Evolutionary conservation across 2,888 invertebrate species (phyloP).

Genomic region (Itoplectis maculator): DNA sequence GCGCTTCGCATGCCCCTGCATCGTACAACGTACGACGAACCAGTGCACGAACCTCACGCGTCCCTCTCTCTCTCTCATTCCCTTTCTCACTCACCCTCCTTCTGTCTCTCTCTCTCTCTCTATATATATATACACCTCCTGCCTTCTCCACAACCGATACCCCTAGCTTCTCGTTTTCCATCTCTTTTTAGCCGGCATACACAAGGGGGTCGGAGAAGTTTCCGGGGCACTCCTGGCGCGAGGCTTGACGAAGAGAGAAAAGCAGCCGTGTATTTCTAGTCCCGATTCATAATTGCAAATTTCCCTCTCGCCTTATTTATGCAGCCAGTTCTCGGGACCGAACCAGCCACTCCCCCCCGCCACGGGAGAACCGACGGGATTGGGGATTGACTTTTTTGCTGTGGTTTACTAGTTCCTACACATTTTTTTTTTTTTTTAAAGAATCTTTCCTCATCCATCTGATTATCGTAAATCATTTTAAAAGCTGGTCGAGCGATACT

Average conservation of each 20-base stretch:
- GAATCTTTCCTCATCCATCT: neutral
- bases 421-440: neutral
- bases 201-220: conserved; percentile 60
- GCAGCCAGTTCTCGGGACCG: conserved; percentile 77
- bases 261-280: conserved; percentile 82
- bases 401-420: neutral
- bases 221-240: conserved; percentile 24
- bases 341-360: conserved; percentile 56
- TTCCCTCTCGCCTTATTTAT: conserved; percentile 83
- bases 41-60: conserved; percentile 46
- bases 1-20: conserved; percentile 52
- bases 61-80: conserved; percentile 7
- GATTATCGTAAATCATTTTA: neutral
- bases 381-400: neutral
- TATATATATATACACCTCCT: neutral
- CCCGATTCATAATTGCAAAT: conserved; percentile 85
- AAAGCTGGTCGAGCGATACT: neutral
- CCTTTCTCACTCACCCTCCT: neutral
- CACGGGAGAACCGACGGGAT: conserved; percentile 1
- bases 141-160: conserved; percentile 20
- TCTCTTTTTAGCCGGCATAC: conserved; percentile 60
- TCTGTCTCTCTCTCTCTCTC: neutral
- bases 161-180: conserved; percentile 49
- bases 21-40: conserved; percentile 59
- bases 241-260: conserved; percentile 72